phyloP scores from a whole-genome alignment of 92 coral and sea anemone species.

The Pocillopora meandrina region DNA sequence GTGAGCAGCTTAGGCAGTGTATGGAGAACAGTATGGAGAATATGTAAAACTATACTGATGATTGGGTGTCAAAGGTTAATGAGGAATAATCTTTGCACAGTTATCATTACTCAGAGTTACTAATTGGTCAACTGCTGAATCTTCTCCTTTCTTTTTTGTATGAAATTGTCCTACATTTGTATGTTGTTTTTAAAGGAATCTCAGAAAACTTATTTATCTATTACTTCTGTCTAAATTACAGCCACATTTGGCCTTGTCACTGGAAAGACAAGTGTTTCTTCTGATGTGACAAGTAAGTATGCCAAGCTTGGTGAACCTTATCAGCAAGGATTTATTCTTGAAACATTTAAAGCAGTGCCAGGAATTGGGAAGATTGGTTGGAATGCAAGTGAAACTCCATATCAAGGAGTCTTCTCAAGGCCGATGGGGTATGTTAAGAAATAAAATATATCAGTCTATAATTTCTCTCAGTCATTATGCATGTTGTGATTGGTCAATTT shows the following conservation, averaged over 20 bases:
- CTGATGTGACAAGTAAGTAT: slow-evolving; percentile 91
- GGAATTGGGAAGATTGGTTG: slow-evolving; percentile 97
- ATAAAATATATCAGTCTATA: neutral
- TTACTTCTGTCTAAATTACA: slow-evolving; percentile 14
- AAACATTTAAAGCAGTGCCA: slow-evolving; percentile 88
- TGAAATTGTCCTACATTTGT: too few species aligned
- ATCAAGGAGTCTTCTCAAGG: slow-evolving; percentile 85
- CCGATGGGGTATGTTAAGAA: slow-evolving; percentile 74
- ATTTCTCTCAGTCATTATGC: too few species aligned
- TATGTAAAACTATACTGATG: too few species aligned
- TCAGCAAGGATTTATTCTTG: slow-evolving; percentile 86
- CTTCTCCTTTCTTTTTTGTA: too few species aligned
- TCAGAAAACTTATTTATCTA: neutral
- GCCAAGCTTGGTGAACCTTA: slow-evolving; percentile 82
- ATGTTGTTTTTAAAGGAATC: too few species aligned
- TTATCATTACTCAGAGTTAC: too few species aligned
- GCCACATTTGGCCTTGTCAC: slow-evolving; percentile 67
- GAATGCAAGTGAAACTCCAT: slow-evolving; percentile 94
- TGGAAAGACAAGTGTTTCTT: slow-evolving; percentile 71
- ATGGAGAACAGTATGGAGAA: too few species aligned
- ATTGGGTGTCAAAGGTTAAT: too few species aligned
- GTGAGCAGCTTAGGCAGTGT: too few species aligned
- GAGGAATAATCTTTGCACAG: too few species aligned
- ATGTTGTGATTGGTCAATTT: too few species aligned
- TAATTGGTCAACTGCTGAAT: too few species aligned